Percentiles rank a stretch among this genome's conserved stretches.
Conservation (phyloP, 2,888 invertebrate species). For the Callinectes sapidus region DNA sequence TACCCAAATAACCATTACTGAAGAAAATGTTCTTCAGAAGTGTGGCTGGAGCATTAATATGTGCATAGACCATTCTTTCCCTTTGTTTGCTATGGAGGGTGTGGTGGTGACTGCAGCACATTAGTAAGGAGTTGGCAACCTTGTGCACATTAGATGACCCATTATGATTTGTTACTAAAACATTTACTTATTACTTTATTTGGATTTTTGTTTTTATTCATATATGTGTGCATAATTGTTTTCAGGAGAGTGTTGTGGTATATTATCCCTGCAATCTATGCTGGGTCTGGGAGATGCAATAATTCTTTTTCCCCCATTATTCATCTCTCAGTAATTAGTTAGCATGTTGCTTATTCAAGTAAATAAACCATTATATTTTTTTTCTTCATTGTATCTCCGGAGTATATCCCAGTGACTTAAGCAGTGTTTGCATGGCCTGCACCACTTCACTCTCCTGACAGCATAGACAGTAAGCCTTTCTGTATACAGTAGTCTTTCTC, state of each 20-base stretch:
- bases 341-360: background rate
- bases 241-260: conserved; percentile 41
- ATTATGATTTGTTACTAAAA: conserved; percentile 55
- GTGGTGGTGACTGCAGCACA: conserved; percentile 46
- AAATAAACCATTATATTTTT: background rate
- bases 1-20: conserved; percentile 21
- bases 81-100: conserved; percentile 39
- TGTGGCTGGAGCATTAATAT: conserved; percentile 28
- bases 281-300: background rate
- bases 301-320: background rate
- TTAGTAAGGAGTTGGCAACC: conserved; percentile 48
- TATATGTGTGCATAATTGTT: conserved; percentile 44
- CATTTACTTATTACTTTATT: conserved; percentile 23
- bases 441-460: conserved; percentile 30
- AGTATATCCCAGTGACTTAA: background rate
- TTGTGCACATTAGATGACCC: conserved; percentile 59
- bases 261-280: conserved; percentile 29
- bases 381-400: too few species aligned
- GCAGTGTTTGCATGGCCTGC: background rate
- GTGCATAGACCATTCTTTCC: conserved; percentile 27
- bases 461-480: conserved; percentile 4
- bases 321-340: background rate
- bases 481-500: conserved; percentile 30
- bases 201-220: conserved; percentile 31
- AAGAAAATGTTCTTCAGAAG: background rate